Conservation (phyloP, 2,888 invertebrate genomes). For the Agrotis segetum region DNA sequence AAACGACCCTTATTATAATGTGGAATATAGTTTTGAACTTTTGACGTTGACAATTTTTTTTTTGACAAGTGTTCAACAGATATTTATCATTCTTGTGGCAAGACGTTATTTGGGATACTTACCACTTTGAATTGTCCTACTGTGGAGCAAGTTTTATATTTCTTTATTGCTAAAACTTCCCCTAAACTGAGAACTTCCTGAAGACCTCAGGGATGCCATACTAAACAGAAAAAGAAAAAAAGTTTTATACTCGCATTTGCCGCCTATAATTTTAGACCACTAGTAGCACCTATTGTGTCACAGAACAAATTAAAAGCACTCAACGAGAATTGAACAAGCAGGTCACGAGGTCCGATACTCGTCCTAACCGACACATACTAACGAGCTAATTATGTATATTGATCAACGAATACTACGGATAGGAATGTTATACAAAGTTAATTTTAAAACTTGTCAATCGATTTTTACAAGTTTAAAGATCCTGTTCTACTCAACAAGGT, state of each 20-base stretch:
- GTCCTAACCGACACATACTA: constrained; percentile 45
- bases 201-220: too few species aligned
- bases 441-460: constrained; percentile 19
- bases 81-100: too few species aligned
- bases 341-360: constrained; percentile 42
- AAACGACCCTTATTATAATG: too few species aligned
- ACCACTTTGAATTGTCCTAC: too few species aligned
- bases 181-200: too few species aligned
- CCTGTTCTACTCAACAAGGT: background rate
- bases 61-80: too few species aligned
- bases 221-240: background rate
- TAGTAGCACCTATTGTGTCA: constrained; percentile 21
- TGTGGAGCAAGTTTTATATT: too few species aligned
- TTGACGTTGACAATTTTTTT: too few species aligned
- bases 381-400: constrained; percentile 51
- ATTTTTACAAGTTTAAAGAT: background rate
- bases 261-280: background rate
- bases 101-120: too few species aligned
- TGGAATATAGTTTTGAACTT: too few species aligned
- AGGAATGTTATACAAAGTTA: constrained; percentile 17
- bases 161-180: too few species aligned
- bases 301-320: constrained; percentile 12
- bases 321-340: constrained; percentile 27
- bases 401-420: constrained; percentile 17
- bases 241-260: background rate